Conservation (phyloP, 2,888 invertebrate genomes). For the Pristionchus arcanus region DNA sequence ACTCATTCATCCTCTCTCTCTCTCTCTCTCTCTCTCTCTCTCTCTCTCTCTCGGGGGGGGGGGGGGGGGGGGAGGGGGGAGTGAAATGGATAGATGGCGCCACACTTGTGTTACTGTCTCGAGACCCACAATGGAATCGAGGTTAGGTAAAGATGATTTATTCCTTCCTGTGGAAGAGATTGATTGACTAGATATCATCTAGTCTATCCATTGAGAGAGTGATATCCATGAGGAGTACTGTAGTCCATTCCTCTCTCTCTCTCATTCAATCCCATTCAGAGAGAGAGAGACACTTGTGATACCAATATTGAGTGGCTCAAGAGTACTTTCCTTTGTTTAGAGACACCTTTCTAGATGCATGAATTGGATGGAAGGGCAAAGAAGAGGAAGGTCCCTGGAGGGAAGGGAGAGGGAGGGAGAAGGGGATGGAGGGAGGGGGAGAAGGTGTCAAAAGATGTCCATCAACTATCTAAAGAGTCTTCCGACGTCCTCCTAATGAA, state of each 20-base stretch:
- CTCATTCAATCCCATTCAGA: slow-evolving; percentile 28
- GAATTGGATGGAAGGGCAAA: not conserved
- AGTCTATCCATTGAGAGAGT: not conserved
- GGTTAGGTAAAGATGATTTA: slow-evolving; percentile 17
- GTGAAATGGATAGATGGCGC: not conserved
- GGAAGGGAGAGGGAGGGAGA: not conserved
- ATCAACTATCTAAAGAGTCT: slow-evolving; percentile 11
- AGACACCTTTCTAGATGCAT: slow-evolving; percentile 18
- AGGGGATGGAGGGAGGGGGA: not conserved
- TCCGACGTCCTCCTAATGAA: slow-evolving; percentile 9
- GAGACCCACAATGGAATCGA: not conserved
- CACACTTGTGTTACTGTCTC: not conserved
- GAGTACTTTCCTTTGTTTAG: slow-evolving; percentile 20
- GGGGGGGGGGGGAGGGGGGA: not conserved
- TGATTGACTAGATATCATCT: slow-evolving; percentile 14
- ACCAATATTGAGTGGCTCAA: not conserved
- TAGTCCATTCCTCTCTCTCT: not conserved
- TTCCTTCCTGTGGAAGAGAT: not conserved
- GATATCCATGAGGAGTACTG: not conserved
- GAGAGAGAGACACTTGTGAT: not conserved
- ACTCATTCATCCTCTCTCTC: not conserved
- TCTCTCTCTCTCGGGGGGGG: too few relatives aligned
- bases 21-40: too few relatives aligned
- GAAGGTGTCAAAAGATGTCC: slow-evolving; percentile 40
- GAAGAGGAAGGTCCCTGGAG: not conserved